These are phyloP conservation scores for Mythimna pallens DNA, from an alignment of 2,888 invertebrate species.

Conservation along the genomic window DNA sequence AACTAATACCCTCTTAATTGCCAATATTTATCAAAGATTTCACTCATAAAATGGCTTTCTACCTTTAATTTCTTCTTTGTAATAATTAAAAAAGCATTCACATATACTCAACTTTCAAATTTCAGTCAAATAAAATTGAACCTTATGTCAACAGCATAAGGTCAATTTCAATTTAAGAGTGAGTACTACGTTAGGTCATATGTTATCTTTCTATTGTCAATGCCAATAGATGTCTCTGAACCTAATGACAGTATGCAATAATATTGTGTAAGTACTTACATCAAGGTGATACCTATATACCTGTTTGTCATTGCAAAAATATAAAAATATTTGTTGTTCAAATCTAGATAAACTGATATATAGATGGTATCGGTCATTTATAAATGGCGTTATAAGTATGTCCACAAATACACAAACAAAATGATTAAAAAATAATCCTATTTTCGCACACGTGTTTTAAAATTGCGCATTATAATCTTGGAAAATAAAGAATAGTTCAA, in stretches of 20 bases:
- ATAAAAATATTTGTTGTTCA: slow-evolving; percentile 19
- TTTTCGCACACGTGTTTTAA: neutral
- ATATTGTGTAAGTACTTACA: slow-evolving; percentile 35
- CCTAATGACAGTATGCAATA: slow-evolving; percentile 14
- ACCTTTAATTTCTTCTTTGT: too few species aligned
- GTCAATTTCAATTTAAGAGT: slow-evolving; percentile 8
- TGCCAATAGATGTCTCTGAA: slow-evolving; percentile 9
- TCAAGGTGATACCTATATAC: slow-evolving; percentile 11
- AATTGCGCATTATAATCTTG: slow-evolving; percentile 1
- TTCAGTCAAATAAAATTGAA: slow-evolving; percentile 11
- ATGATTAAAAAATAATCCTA: slow-evolving; percentile 25
- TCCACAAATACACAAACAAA: slow-evolving; percentile 25
- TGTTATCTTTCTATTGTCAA: slow-evolving; percentile 20
- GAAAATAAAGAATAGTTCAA: neutral
- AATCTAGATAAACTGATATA: slow-evolving; percentile 31
- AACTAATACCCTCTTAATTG: neutral
- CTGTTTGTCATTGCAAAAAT: slow-evolving; percentile 20
- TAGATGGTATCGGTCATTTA: slow-evolving; percentile 25
- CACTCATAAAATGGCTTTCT: neutral
- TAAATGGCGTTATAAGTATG: neutral
- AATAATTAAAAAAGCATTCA: too few species aligned
- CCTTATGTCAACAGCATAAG: neutral
- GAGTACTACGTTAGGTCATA: neutral
- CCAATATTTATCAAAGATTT: neutral
- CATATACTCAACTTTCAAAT: neutral